A percentile compares a stretch with the other conserved stretches of the same genome.
phyloP scores from a whole-genome alignment of 2,797 vertebrate species.

The Oryzias dopingdopingensis region DNA sequence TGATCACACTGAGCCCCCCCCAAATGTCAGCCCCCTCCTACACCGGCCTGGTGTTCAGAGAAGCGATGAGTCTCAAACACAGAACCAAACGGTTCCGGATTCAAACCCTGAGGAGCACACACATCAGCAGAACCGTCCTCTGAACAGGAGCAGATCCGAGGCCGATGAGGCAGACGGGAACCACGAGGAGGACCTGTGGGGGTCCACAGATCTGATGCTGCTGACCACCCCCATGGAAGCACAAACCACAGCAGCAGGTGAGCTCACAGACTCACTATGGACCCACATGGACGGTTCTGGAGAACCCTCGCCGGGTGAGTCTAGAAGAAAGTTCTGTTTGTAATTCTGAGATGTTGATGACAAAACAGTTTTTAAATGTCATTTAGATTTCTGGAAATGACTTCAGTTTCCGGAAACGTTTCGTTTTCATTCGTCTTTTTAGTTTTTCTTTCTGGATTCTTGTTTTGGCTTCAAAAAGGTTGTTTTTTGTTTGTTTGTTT shows the following conservation, averaged over 20 bases:
- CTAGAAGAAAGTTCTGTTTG: not conserved
- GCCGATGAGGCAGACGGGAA: conserved; percentile 13
- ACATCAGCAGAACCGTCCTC: conserved; percentile 40
- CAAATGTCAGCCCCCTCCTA: conserved; percentile 35
- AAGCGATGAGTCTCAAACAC: conserved; percentile 25
- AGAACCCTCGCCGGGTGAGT: conserved; percentile 64
- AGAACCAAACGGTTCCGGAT: conserved; percentile 50
- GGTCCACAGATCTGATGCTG: not conserved
- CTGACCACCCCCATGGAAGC: conserved; percentile 25
- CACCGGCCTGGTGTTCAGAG: conserved; percentile 25
- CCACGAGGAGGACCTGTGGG: conserved; percentile 23
- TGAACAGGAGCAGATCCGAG: not conserved
- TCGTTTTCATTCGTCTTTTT: no score
- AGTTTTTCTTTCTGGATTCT: no score
- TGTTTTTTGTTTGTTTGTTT: no score
- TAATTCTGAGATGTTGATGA: not conserved
- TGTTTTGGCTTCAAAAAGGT: no score
- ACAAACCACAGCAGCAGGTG: conserved; percentile 27
- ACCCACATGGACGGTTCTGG: conserved; percentile 57
- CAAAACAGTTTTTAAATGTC: no score
- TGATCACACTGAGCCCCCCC: conserved; percentile 51
- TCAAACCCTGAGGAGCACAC: conserved; percentile 29
- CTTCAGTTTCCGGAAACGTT: no score
- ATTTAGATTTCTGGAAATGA: no score
- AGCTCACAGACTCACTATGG: conserved; percentile 34